A percentile compares a stretch with the other conserved stretches of the same genome.
phyloP scores from a whole-genome alignment of 2,797 vertebrate genomes.

The Halcyon chelicuti region DNA sequence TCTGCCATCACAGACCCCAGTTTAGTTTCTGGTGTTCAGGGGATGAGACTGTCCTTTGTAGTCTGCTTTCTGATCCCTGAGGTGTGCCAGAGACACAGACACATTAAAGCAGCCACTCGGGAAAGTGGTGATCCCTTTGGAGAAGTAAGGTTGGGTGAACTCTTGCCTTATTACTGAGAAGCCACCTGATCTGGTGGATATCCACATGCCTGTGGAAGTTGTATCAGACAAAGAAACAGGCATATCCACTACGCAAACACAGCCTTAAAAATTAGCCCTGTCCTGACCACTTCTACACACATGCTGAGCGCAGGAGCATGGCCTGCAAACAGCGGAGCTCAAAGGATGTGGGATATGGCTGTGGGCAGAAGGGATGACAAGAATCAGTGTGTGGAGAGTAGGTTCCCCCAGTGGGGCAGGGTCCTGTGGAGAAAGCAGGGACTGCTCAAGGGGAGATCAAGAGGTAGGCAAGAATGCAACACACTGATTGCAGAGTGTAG shows the following conservation, averaged over 20 bases:
- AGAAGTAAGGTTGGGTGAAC: not conserved
- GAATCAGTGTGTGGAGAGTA: not conserved
- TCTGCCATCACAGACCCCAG: not conserved
- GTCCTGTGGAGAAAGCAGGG: not conserved
- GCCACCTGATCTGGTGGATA: too few species aligned
- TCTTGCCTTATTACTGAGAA: not conserved
- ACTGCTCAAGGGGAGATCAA: not conserved
- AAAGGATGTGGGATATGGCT: not conserved
- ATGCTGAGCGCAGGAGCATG: fast-evolving
- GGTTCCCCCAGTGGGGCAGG: not conserved
- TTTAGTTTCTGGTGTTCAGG: not conserved
- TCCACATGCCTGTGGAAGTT: not conserved
- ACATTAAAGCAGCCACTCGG: not conserved
- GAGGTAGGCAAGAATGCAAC: not conserved
- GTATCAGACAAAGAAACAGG: not conserved
- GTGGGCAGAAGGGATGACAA: not conserved
- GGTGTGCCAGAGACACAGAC: fast-evolving
- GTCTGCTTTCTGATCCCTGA: not conserved
- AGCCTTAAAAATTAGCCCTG: fast-evolving
- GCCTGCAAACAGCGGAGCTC: fast-evolving
- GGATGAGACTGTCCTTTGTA: not conserved
- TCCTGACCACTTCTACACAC: fast-evolving
- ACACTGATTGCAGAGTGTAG: not conserved
- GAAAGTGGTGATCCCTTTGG: not conserved
- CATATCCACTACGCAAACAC: not conserved